phyloP scores from a whole-genome alignment of 2,797 vertebrate genomes.

The Carcharodon carcharias region DNA sequence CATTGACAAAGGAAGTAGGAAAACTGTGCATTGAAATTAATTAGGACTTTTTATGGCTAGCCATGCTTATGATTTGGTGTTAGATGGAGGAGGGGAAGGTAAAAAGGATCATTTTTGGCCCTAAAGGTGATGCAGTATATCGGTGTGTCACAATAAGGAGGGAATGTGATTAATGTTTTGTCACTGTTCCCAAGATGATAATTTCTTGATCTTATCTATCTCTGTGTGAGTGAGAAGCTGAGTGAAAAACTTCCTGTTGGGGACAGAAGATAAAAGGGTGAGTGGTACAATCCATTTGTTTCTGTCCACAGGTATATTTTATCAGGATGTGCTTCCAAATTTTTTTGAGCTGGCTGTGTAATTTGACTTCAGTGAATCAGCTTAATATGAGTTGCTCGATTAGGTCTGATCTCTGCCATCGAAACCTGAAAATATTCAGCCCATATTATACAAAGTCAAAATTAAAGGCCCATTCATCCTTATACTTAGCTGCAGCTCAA shows the following conservation, averaged over 20 bases:
- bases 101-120: background rate
- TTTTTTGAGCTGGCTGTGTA: background rate
- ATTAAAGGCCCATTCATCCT: background rate
- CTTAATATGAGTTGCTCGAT: background rate
- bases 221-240: background rate
- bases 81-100: background rate
- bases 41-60: background rate
- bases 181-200: background rate
- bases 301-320: background rate
- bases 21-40: background rate
- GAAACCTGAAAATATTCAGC: background rate
- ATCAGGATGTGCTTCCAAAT: background rate
- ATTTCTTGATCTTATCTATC: conserved; percentile 10
- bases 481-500: background rate
- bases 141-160: background rate
- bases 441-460: background rate
- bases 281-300: background rate
- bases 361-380: background rate
- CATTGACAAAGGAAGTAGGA: background rate
- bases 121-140: background rate
- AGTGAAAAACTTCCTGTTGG: background rate
- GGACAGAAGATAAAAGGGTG: background rate
- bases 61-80: background rate
- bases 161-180: background rate
- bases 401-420: background rate